These are phyloP conservation scores for Polymixis lichenea DNA, from an alignment of 2,888 invertebrate genomes.

Conservation along the genomic window DNA sequence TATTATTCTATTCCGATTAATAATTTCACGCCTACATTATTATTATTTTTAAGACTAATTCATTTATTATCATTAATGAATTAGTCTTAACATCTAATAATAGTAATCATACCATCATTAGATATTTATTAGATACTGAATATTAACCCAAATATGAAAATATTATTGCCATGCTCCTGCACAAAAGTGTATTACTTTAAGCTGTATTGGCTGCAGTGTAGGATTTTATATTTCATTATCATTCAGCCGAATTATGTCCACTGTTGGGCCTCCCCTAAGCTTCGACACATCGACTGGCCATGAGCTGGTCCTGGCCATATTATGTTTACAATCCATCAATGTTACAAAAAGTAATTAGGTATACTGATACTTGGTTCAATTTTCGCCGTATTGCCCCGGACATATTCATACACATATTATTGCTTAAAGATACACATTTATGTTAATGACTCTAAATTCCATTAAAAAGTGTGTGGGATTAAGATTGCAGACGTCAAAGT, in stretches of 20 bases:
- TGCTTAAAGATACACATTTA: constrained; percentile 1
- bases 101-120: neutral
- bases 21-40: too few relatives aligned
- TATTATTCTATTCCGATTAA: neutral
- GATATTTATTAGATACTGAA: constrained; percentile 3
- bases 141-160: neutral
- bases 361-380: neutral
- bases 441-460: constrained; percentile 3
- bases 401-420: neutral
- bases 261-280: neutral
- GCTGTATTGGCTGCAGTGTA: neutral
- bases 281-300: neutral
- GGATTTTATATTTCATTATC: neutral
- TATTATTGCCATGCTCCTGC: neutral
- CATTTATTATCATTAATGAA: too few relatives aligned
- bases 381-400: neutral
- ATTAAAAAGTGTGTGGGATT: constrained; percentile 33
- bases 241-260: neutral
- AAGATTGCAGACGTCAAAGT: constrained; percentile 21
- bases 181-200: too few relatives aligned
- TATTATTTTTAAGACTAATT: too few relatives aligned
- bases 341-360: neutral
- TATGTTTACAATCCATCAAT: neutral
- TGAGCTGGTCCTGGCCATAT: neutral
- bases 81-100: too few relatives aligned